A percentile compares a stretch with the other conserved stretches of the same genome.
phyloP scores from a whole-genome alignment of 2,113 vertebrate species.

The Garra rufa region DNA sequence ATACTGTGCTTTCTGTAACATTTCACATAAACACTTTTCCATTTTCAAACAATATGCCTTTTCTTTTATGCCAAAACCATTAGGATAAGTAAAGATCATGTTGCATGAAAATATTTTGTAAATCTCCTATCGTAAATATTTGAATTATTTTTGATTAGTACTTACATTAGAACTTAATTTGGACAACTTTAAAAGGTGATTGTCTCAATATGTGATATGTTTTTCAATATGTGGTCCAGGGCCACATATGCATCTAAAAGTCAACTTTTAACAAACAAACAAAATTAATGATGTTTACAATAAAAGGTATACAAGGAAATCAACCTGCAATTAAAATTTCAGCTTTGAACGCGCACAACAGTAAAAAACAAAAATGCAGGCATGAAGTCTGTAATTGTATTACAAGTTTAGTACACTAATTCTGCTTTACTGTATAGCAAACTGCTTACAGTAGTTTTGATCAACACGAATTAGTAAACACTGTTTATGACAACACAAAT shows the following conservation, averaged over 20 bases:
- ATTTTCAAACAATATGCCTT: not conserved
- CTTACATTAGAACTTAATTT: no score
- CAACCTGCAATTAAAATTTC: no score
- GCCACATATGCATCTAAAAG: not conserved
- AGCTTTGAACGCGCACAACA: no score
- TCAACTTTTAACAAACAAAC: not conserved
- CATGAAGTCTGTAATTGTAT: not conserved
- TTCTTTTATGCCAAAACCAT: no score
- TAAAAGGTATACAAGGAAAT: not conserved
- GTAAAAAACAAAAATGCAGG: no score
- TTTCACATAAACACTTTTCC: not conserved
- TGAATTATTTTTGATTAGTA: no score
- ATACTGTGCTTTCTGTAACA: not conserved
- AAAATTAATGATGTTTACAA: not conserved
- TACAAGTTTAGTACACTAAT: not conserved
- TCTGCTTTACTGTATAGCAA: conserved; percentile 12
- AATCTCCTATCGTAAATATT: no score
- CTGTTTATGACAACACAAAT: not conserved
- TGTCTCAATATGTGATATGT: no score
- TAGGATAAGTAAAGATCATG: no score
- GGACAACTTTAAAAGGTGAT: no score
- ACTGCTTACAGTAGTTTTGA: not conserved
- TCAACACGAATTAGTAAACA: conserved; percentile 3
- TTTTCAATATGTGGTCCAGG: no score
- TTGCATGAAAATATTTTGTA: no score